A percentile compares a stretch with the other conserved stretches of the same genome.
phyloP scores from a whole-genome alignment of 2,888 invertebrate species.

The Maniola hyperantus region DNA sequence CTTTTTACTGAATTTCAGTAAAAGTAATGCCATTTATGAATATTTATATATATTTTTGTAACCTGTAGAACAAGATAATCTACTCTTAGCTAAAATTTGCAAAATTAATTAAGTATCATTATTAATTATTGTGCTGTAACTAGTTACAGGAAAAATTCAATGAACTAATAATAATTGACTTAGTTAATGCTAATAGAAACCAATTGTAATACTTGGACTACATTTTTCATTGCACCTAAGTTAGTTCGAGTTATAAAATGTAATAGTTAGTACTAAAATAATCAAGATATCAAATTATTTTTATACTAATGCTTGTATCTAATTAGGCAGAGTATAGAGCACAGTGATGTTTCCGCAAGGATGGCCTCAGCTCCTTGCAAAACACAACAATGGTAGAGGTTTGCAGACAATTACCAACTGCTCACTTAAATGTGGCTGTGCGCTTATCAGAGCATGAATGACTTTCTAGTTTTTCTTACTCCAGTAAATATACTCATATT shows the following conservation, averaged over 20 bases:
- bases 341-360: constrained; percentile 60
- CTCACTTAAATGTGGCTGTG: constrained; percentile 66
- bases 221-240: background rate
- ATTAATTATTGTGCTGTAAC: too few relatives aligned
- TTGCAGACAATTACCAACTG: constrained; percentile 70
- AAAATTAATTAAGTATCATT: too few relatives aligned
- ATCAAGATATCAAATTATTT: background rate
- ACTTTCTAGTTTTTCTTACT: constrained; percentile 74
- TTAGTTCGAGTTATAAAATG: too few relatives aligned
- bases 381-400: constrained; percentile 75
- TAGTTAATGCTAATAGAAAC: too few relatives aligned
- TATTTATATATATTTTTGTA: too few relatives aligned
- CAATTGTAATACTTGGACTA: background rate
- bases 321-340: background rate
- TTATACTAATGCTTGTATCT: background rate
- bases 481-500: constrained; percentile 31
- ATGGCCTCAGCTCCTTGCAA: constrained; percentile 65
- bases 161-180: too few relatives aligned
- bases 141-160: too few relatives aligned
- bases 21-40: too few relatives aligned
- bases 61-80: too few relatives aligned
- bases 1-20: too few relatives aligned
- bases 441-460: constrained; percentile 80
- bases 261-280: too few relatives aligned
- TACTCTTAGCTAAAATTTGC: too few relatives aligned